phyloP scores from a whole-genome alignment of 1,140 invertebrate genomes.

The Oedothorax gibbosus region DNA sequence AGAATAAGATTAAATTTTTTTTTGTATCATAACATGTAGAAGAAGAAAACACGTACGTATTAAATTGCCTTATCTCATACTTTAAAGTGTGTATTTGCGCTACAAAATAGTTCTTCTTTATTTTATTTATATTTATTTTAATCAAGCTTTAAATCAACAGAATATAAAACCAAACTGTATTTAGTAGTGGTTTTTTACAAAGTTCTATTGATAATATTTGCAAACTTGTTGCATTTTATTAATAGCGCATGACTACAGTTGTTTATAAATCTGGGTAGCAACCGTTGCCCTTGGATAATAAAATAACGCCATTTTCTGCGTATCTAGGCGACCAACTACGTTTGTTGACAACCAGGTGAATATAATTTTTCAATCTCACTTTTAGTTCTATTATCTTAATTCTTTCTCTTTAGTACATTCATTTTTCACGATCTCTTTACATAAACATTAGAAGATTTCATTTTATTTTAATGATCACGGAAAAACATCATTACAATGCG shows the following conservation, averaged over 20 bases:
- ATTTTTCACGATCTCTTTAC: neutral
- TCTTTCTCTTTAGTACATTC: neutral
- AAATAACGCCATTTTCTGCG: constrained; percentile 55
- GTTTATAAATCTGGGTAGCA: constrained; percentile 29
- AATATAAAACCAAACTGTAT: neutral
- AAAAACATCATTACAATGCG: too few species aligned
- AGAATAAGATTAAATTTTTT: too few species aligned
- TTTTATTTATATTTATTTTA: neutral
- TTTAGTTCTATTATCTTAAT: constrained; percentile 29
- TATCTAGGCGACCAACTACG: constrained; percentile 53
- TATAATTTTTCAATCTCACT: constrained; percentile 37
- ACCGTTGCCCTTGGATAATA: constrained; percentile 57
- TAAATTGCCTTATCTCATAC: too few species aligned
- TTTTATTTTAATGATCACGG: too few species aligned
- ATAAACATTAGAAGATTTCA: too few species aligned
- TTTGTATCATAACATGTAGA: too few species aligned
- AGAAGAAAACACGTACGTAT: too few species aligned
- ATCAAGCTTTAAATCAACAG: neutral
- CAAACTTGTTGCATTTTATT: neutral
- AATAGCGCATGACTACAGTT: constrained; percentile 1
- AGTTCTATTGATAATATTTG: neutral
- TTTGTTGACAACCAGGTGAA: constrained; percentile 57
- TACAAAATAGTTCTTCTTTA: too few species aligned
- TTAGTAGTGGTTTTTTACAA: neutral
- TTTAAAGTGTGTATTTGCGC: too few species aligned